Percentiles rank a stretch among this genome's conserved stretches.
Conservation (phyloP, 1,140 invertebrate species). For the Drusus annulatus region DNA sequence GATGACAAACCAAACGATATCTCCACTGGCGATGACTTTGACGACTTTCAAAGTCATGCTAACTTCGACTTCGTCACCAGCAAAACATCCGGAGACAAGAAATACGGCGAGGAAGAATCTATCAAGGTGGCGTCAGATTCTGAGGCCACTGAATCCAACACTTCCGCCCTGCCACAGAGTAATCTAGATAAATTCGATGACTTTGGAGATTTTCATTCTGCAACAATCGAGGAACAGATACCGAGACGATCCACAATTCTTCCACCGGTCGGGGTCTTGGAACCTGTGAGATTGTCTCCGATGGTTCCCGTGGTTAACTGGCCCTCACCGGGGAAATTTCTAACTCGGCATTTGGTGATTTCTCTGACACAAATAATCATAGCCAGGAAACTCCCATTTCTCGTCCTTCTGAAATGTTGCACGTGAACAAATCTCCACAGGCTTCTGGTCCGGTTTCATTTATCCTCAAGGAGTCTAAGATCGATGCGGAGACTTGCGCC, state of each 20-base stretch:
- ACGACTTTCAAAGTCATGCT: conserved; percentile 64
- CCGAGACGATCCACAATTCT: not conserved
- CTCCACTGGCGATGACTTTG: conserved; percentile 67
- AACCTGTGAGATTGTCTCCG: conserved; percentile 67
- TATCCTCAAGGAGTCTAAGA: conserved; percentile 57
- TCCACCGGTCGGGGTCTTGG: conserved; percentile 59
- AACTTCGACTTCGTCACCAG: not conserved
- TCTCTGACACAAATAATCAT: conserved; percentile 61
- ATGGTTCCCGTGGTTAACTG: conserved; percentile 67
- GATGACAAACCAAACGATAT: conserved; percentile 53
- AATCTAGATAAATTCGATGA: conserved; percentile 48
- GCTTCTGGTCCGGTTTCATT: conserved; percentile 40
- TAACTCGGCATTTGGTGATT: conserved; percentile 65
- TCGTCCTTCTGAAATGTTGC: not conserved
- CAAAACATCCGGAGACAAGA: not conserved
- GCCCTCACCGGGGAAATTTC: conserved; percentile 69
- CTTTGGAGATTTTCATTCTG: conserved; percentile 57
- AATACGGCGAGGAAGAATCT: not conserved
- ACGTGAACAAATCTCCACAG: not conserved
- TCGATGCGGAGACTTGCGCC: conserved; percentile 39
- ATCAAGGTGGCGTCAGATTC: not conserved
- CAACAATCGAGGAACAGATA: conserved; percentile 5
- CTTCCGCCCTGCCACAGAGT: not conserved
- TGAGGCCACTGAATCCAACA: conserved; percentile 8
- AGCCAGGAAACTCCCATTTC: not conserved